These are phyloP conservation scores for Saccostrea glomerata DNA, from an alignment of 1,140 invertebrate genomes.

Conservation along the genomic window DNA sequence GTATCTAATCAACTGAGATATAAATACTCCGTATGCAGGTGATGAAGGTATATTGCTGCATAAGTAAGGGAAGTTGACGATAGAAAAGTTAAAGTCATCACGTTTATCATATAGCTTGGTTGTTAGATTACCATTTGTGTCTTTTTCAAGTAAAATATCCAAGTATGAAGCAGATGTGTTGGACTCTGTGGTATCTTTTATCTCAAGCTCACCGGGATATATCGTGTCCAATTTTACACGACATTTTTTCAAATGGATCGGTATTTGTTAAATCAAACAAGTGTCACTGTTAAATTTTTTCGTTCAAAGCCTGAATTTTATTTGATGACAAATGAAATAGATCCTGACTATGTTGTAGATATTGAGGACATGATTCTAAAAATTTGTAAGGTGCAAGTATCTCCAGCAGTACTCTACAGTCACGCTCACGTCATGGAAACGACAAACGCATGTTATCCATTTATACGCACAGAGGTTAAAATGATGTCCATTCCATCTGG, in stretches of 20 bases:
- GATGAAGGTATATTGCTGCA: no score
- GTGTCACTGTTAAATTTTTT: slow-evolving; percentile 39
- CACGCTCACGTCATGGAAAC: slow-evolving; percentile 42
- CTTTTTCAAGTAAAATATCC: no score
- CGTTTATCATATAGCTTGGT: no score
- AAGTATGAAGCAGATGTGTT: no score
- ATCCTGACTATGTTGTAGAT: slow-evolving; percentile 18
- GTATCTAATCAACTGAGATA: no score
- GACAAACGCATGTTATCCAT: slow-evolving; percentile 51
- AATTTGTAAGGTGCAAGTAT: slow-evolving; percentile 55
- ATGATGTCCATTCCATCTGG: slow-evolving; percentile 44
- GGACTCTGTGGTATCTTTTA: no score
- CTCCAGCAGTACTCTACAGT: slow-evolving; percentile 36
- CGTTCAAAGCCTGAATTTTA: slow-evolving; percentile 45
- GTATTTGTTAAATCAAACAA: slow-evolving; percentile 57
- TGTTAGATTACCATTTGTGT: no score
- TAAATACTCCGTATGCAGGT: no score
- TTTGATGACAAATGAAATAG: slow-evolving; percentile 42
- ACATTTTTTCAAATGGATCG: slow-evolving; percentile 53
- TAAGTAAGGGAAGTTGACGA: no score
- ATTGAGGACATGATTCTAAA: slow-evolving; percentile 51
- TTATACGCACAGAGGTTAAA: slow-evolving; percentile 37
- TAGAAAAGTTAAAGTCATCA: no score
- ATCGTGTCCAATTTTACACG: slow-evolving; percentile 47
- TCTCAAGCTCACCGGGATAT: no score